A percentile compares a stretch with the other conserved stretches of the same genome.
Conservation (phyloP, 2,113 vertebrate species). For the Turnix velox region DNA sequence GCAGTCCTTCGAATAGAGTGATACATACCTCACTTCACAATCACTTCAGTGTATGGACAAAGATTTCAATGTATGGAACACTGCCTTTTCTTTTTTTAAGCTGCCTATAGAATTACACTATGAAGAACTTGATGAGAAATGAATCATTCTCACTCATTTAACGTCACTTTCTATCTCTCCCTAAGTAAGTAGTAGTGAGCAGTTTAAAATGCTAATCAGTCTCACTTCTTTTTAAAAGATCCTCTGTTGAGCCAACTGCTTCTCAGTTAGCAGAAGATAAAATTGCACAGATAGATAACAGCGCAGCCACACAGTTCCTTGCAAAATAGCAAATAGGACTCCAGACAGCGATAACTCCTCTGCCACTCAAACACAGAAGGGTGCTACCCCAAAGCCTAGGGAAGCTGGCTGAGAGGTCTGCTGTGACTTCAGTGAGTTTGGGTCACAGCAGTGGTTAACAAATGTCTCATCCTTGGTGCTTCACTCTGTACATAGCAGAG, state of each 20-base stretch:
- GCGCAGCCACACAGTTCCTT: not conserved
- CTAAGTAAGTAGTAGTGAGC: not conserved
- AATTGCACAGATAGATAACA: not conserved
- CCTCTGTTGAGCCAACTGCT: not conserved
- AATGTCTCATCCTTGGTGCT: not conserved
- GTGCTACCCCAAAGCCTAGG: not conserved
- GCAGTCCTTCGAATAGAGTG: not conserved
- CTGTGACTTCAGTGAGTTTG: not conserved
- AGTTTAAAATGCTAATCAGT: not conserved
- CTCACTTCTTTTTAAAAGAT: not conserved
- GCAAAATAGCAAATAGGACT: not conserved
- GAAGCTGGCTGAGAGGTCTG: not conserved
- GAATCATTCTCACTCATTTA: not conserved
- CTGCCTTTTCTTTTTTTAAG: not conserved
- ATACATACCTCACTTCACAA: not conserved
- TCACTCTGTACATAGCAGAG: not conserved
- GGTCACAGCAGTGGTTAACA: not conserved
- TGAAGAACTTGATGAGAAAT: not conserved
- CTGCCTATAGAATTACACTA: not conserved
- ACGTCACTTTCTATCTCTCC: not conserved
- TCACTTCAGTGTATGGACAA: not conserved
- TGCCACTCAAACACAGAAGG: not conserved
- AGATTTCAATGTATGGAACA: not conserved
- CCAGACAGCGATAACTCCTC: not conserved
- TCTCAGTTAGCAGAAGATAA: not conserved